Base-by-base conservation (phyloP, 64 coral and sea anemone species). In the Stichodactyla helianthus region DNA sequence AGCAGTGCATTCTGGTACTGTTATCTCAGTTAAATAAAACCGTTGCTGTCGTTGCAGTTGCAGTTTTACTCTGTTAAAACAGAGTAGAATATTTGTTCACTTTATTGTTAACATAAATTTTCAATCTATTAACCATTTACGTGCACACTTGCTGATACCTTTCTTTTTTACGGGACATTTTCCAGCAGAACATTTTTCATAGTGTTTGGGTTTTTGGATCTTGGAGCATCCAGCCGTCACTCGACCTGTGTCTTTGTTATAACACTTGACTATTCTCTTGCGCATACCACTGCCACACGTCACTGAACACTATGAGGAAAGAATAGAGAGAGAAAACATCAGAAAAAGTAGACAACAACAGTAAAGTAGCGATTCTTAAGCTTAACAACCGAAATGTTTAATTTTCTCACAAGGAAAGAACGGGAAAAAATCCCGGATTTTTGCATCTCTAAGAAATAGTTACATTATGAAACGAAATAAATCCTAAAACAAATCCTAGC, bases 251-350 rank as follows among this genome's bases (percentile, higher is more conserved):
- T 93, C 74, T 61, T 67, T 54, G 67, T 93, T 65, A 52, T 79
- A 80, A 52, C 94, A 96, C 51, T 93, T 96, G 11, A 96, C 94
- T 6, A 86, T 88, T 5, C 94, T 88, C 35, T 93, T 96, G 2
- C 94, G 91, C 51, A 89, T 93, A 10, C 94, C 94, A 28, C 52
- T 53, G 0, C 94, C 94, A 79, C 94, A 96, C 5, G 91, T 84
- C 51, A 89, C 79, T 56, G 94, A 96, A 64, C 94, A 96, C 94
- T 96, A 59, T 44, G n/a, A 74, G 10, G 68, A 31, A 5, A 74
- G 27, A 74, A 74, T 11, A 74, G 4, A 4, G 27, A 8, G 26
- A n/a, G 17, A 9, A 8, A 22, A 22, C 5, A 60, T 5, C 14
- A 5, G 8, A 17, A 17, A 60, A 13, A 60, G 59, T 60, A 60